Evolutionary conservation across 2,797 vertebrate genomes (phyloP), one percentile per base, ranked within the genome.

Genomic region (Adrianichthys oophorus): DNA sequence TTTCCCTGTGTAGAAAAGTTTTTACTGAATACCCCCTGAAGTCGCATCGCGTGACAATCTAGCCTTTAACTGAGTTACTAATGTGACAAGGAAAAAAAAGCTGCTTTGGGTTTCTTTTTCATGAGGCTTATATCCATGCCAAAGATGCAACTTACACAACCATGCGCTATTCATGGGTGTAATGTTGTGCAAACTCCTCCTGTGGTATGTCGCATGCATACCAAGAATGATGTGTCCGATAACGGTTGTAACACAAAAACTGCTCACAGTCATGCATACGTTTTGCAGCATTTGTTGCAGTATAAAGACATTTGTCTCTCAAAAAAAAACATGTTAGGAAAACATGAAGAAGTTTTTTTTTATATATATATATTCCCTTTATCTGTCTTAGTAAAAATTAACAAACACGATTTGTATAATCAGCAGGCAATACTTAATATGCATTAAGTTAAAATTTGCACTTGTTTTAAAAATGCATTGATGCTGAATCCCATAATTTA

Each of bases 121-220:
- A 70, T 79, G 69, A 90, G 87, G 84, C 89, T 90, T 91, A 80
- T 74, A 69, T 90, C 80, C 77, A 76, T 82, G 90, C 92, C 92
- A 93, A 92, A 93, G 92, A 92, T 66, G 52, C 76, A 59, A 81
- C 41, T 54, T 74, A 51, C 26, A 61, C 70, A 48, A 55, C 59
- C 59, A 18, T 76, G 76, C 84, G 80, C 78, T 76, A 15, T 54
- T 69, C 47, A 15, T 5, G 1, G 56, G 37, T 52, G 41, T 62
- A 29, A 58, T 19, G n/a, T 56, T 41, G 48, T 16, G 40, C 18
- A 41, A 18, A 21, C 17, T 24, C 44, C 43, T 56, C 13, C 19
- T 32, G 14, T 44, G 8, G 15, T 40, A 6, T 23, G 37, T 56
- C 40, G 56, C 43, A 50, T 29, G 57, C 50, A 59, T 23, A 63